phyloP scores from a whole-genome alignment of 2,113 vertebrate species.

The Gymnocephalus cernua region DNA sequence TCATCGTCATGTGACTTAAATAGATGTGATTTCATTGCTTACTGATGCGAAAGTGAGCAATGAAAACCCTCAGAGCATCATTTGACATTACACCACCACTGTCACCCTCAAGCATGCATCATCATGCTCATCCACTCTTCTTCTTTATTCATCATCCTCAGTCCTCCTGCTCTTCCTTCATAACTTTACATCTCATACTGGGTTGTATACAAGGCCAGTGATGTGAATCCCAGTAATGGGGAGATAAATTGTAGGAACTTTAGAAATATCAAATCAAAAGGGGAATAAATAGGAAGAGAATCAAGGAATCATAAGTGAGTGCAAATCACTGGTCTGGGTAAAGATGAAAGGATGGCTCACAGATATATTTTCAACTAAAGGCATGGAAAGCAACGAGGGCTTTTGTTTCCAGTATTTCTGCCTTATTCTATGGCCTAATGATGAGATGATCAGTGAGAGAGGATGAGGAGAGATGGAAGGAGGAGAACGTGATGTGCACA shows the following conservation, averaged over 20 bases:
- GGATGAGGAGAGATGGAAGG: constrained; percentile 43
- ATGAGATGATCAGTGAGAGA: constrained; percentile 54
- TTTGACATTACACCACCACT: constrained; percentile 66
- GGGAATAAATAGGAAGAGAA: constrained; percentile 55
- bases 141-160: constrained; percentile 47
- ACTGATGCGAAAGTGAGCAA: constrained; percentile 56
- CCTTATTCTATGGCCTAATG: constrained; percentile 27
- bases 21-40: constrained; percentile 57
- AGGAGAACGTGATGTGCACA: constrained; percentile 46
- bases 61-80: constrained; percentile 54
- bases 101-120: constrained; percentile 43
- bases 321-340: constrained; percentile 22
- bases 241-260: constrained; percentile 35
- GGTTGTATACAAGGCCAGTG: constrained; percentile 26
- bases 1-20: constrained; percentile 34
- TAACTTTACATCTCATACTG: constrained; percentile 53
- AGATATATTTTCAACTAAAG: constrained; percentile 37
- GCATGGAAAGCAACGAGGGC: constrained; percentile 33
- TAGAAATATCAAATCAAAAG: constrained; percentile 56
- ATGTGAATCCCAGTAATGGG: constrained; percentile 43
- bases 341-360: constrained; percentile 48
- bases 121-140: constrained; percentile 26
- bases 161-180: constrained; percentile 44
- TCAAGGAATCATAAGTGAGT: constrained; percentile 44
- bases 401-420: constrained; percentile 33